Base-by-base conservation (phyloP, 2,113 vertebrate genomes). In the Amia ocellicauda region DNA sequence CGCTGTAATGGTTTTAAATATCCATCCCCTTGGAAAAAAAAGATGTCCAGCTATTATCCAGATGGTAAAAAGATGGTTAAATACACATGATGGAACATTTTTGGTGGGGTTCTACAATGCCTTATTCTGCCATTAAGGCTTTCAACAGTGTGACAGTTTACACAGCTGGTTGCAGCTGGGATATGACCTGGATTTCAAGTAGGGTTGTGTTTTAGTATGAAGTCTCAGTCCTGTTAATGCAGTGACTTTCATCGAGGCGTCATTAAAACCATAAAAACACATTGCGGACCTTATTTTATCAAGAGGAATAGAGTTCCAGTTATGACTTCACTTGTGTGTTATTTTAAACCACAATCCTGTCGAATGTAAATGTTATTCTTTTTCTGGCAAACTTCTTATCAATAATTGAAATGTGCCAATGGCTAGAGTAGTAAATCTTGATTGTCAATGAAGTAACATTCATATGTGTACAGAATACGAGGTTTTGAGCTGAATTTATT, bases 121-220 rank as follows among this genome's bases (percentile, higher is more conserved):
- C n/a, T n/a, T n/a, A n/a, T n/a, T 22, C 17, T 20, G 20, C 50
- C 19, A 11, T 36, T 5, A 36, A 11, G 11, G 31, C 50, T 22
- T n/a, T 28, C 24, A 28, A 10, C 29, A 17, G 24, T 19, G 26
- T 14, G 8, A 7, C 11, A 11, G 40, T 23, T 43, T 23, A 43
- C 40, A 41, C 11, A 59, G 57, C n/a, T 3, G 11, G 2, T 20
- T 17, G n/a, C 16, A 26, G 16, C 23, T n/a, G 57, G 19, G 57
- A 59, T 41, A 7, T 43, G 57, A 43, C 57, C 57, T 43, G 57
- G 57, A 59, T 59, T 59, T 43, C 41, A 9, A 2, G 13, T 20
- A 23, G 22, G 2, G 13, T 19, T 28, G 57, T 43, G 57, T 23
- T n/a, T 43, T 2, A 13, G 41, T 9, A 14, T 31, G 13, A 26